Percentiles rank a stretch among this genome's conserved stretches.
These are phyloP conservation scores for Ammodytes dubius DNA, from an alignment of 2,113 vertebrate genomes.

Conservation along the genomic window DNA sequence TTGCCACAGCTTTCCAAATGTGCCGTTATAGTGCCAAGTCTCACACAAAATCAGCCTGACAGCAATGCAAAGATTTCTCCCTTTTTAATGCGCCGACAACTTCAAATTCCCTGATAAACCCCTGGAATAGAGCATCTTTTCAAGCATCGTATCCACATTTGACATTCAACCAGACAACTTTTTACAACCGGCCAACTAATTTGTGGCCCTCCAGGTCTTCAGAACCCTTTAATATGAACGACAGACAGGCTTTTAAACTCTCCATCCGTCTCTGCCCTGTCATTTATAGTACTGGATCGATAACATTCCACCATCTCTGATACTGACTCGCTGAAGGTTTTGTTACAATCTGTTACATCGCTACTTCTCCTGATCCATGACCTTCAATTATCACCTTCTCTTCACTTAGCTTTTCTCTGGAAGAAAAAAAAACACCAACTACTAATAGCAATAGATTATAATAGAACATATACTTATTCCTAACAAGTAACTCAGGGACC, in stretches of 20 bases:
- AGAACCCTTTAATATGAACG: slow-evolving; percentile 29
- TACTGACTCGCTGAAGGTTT: slow-evolving; percentile 1
- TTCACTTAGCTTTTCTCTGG: neutral
- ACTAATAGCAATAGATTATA: no score
- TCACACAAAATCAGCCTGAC: slow-evolving; percentile 54
- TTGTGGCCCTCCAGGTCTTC: neutral
- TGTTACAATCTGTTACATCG: slow-evolving; percentile 28
- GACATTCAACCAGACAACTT: neutral
- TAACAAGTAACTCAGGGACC: neutral
- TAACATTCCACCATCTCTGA: slow-evolving; percentile 24
- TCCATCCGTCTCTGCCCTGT: slow-evolving; percentile 17
- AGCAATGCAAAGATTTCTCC: slow-evolving; percentile 21
- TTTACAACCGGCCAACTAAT: neutral
- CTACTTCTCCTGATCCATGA: slow-evolving; percentile 20
- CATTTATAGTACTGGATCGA: slow-evolving; percentile 34
- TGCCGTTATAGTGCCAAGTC: slow-evolving; percentile 44
- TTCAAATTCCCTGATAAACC: slow-evolving; percentile 6
- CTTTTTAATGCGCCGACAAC: slow-evolving; percentile 16
- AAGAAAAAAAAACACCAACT: neutral
- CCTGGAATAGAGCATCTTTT: neutral
- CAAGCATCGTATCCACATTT: neutral
- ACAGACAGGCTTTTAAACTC: slow-evolving; percentile 17
- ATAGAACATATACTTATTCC: neutral
- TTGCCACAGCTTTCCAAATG: slow-evolving; percentile 62
- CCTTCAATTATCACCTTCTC: slow-evolving; percentile 22